phyloP scores from a whole-genome alignment of 2,113 vertebrate species.

The Glareola pratincola region DNA sequence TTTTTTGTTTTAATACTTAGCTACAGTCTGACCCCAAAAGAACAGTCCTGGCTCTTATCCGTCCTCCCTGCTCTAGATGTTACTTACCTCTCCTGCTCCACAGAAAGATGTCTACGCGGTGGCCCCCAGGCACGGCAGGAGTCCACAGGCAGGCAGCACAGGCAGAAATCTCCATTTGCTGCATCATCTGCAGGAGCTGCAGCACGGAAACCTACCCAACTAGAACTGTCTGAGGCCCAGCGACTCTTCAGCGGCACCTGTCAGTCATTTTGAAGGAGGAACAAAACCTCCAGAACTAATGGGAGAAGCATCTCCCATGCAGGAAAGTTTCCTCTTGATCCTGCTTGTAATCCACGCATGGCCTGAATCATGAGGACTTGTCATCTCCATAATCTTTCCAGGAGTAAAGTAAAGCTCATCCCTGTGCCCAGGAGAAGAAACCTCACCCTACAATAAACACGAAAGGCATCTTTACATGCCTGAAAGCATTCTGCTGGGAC shows the following conservation, averaged over 20 bases:
- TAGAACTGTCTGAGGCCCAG: background rate
- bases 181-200: background rate
- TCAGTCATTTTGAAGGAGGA: background rate
- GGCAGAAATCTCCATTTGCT: background rate
- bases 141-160: background rate
- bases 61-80: background rate
- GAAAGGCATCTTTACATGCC: background rate
- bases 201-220: background rate
- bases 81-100: background rate
- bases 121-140: fast-evolving
- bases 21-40: background rate
- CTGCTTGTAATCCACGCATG: background rate
- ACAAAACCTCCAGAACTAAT: background rate
- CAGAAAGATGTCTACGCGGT: background rate
- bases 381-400: background rate
- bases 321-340: background rate
- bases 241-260: background rate
- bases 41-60: background rate
- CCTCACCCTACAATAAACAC: slow-evolving; percentile 18
- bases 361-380: background rate
- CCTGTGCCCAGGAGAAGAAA: slow-evolving; percentile 24
- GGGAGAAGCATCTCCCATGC: background rate
- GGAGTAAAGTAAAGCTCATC: slow-evolving; percentile 2
- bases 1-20: background rate
- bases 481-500: background rate